Evolutionary conservation across 2,888 invertebrate genomes (phyloP).

Genomic region (Keiferia lycopersicella): DNA sequence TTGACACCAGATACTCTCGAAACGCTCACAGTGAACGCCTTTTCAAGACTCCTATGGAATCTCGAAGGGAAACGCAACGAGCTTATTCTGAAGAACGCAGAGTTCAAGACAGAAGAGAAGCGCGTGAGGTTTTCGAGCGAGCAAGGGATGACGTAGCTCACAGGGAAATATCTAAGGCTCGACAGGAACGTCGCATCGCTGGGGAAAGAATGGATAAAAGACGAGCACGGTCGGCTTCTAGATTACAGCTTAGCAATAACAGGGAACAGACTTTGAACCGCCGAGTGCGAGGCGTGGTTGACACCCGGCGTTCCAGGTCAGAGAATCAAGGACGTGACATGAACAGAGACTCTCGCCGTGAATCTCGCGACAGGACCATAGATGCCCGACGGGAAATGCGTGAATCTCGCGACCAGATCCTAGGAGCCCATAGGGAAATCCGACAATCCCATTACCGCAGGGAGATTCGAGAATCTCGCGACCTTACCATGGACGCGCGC

Average conservation of each 20-base stretch:
- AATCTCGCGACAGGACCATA: background rate
- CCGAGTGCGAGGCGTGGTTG: conserved; percentile 11
- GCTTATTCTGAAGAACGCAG: conserved; percentile 17
- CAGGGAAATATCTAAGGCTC: conserved; percentile 11
- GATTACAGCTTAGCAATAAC: conserved; percentile 10
- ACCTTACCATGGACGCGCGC: background rate
- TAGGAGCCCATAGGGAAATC: background rate
- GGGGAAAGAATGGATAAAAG: conserved; percentile 22
- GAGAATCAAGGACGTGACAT: background rate
- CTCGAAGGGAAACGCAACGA: conserved; percentile 26
- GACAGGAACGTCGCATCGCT: conserved; percentile 14
- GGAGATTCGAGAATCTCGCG: background rate
- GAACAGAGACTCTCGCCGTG: background rate
- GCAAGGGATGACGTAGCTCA: conserved; percentile 32
- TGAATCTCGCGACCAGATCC: background rate
- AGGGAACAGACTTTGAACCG: conserved; percentile 17
- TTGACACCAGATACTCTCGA: conserved; percentile 14
- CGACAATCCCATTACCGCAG: background rate
- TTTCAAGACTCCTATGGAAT: conserved; percentile 24
- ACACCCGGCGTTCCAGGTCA: background rate
- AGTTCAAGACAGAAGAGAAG: conserved; percentile 27
- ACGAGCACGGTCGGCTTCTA: conserved; percentile 11
- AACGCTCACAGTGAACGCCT: conserved; percentile 3
- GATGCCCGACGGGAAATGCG: background rate
- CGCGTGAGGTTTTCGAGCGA: conserved; percentile 29